Evolutionary conservation across 2,797 vertebrate species (phyloP), one percentile per base, ranked within the genome.

Genomic region (Enteromius anoplus): DNA sequence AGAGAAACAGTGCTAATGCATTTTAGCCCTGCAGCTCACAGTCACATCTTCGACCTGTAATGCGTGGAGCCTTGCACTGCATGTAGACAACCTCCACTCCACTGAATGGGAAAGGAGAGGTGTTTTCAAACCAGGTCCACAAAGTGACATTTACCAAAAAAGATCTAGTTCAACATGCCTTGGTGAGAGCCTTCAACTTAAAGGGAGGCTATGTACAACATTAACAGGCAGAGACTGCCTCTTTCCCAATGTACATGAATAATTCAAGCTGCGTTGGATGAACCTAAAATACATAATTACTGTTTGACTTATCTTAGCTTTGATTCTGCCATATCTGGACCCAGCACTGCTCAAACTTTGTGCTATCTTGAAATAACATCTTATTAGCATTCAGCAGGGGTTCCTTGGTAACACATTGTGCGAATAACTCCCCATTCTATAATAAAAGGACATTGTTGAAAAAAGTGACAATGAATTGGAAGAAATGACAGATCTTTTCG

Each of bases 251-350:
- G 49, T 58, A 26, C 42, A 86, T 88, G 72, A 88, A 88, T 85
- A 83, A 87, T 86, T 86, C 55, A 83, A 58, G 47, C 23, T 3
- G 17, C 53, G 81, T 64, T 40, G 15, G 71, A 89, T 81, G 42
- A 80, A 86, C 82, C 47, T 84, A 84, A 87, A 84, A 82, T 80
- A 81, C 72, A 85, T 85, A 85, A 89, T 88, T 86, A 87, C 73
- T 75, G 78, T 82, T 82, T 49, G 78, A 87, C 80, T 84, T 68
- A 78, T 75, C 78, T 40, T 40, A 55, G 82, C 82, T 87, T 86
- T 87, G 82, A 85, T 85, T 86, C 60, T 32, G 66, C 37, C 78
- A 73, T 87, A 86, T 86, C 87, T 86, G 72, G 47, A 72, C 75
- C 75, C 69, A 75, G 62, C 82, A 75, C 37, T 29, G 77, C 65